Evolutionary conservation across 2,113 vertebrate species (phyloP).

Genomic region (Polyodon spathula): DNA sequence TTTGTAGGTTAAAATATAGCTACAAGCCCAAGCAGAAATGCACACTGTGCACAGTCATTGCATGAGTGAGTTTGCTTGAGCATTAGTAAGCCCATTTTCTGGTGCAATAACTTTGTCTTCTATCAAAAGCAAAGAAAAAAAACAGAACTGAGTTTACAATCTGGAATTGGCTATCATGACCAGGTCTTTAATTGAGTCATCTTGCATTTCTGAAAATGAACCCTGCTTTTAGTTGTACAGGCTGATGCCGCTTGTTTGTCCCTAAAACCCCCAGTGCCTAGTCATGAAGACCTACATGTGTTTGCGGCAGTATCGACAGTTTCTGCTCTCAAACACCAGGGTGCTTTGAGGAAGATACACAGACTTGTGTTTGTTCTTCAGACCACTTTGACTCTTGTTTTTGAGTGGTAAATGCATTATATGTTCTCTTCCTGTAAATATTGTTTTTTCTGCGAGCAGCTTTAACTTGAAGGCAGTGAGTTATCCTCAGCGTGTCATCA

Average conservation of each 20-base stretch:
- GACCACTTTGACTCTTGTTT: constrained; percentile 42
- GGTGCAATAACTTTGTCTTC: too few species aligned
- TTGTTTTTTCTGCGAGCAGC: constrained; percentile 42
- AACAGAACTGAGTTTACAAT: constrained; percentile 31
- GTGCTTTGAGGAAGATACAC: constrained; percentile 44
- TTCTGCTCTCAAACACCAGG: constrained; percentile 37
- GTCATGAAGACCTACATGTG: constrained; percentile 27
- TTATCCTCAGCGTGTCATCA: constrained; percentile 50
- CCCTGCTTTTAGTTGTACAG: constrained; percentile 15
- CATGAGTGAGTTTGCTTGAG: too few species aligned
- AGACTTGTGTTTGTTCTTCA: constrained; percentile 31
- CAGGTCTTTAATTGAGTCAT: background rate
- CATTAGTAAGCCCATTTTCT: too few species aligned
- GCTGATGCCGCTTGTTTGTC: constrained; percentile 19
- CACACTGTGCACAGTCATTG: too few species aligned
- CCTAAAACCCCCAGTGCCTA: constrained; percentile 17
- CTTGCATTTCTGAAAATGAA: background rate
- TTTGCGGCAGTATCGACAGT: constrained; percentile 33
- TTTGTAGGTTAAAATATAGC: too few species aligned
- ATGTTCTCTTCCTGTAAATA: constrained; percentile 29
- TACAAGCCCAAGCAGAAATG: too few species aligned
- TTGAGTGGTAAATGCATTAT: constrained; percentile 27
- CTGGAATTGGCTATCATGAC: constrained; percentile 19
- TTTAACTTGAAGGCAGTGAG: constrained; percentile 44
- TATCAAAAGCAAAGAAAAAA: too few species aligned